phyloP scores from a whole-genome alignment of 2,888 invertebrate species.

The Bruchidius siliquastri region DNA sequence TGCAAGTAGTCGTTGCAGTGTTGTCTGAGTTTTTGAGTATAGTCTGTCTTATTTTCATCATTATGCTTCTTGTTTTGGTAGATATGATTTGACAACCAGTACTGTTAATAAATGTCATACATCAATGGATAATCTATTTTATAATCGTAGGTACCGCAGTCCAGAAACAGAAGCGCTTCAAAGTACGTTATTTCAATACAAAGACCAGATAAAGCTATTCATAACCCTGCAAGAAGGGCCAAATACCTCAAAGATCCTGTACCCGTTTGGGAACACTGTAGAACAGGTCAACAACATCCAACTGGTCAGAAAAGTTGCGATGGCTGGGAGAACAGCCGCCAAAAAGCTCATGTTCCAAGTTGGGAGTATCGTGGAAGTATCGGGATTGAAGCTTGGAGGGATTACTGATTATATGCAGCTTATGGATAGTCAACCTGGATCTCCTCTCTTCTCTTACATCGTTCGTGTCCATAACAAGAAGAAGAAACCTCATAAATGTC shows the following conservation, averaged over 20 bases:
- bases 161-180: slow-evolving; percentile 19
- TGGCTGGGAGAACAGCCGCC: slow-evolving; percentile 16
- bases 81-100: too few relatives aligned
- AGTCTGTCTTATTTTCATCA: too few relatives aligned
- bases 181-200: slow-evolving; percentile 12
- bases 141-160: background rate
- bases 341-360: slow-evolving; percentile 14
- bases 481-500: slow-evolving; percentile 8
- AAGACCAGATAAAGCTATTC: slow-evolving; percentile 21
- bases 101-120: too few relatives aligned
- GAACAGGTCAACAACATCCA: slow-evolving; percentile 9
- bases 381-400: slow-evolving; percentile 22
- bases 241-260: slow-evolving; percentile 18
- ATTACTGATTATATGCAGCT: slow-evolving; percentile 23
- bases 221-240: slow-evolving; percentile 23
- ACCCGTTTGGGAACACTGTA: slow-evolving; percentile 22
- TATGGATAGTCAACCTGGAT: slow-evolving; percentile 2
- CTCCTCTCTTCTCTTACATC: slow-evolving; percentile 15
- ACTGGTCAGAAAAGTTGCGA: slow-evolving; percentile 21
- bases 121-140: too few relatives aligned
- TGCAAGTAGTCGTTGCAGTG: too few relatives aligned
- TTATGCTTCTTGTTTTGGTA: too few relatives aligned
- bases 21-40: too few relatives aligned
- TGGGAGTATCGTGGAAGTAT: slow-evolving; percentile 19
- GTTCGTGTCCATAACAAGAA: slow-evolving; percentile 21